Evolutionary conservation across 2,888 invertebrate genomes (phyloP), one percentile per base, ranked within the genome.

Genomic region (Criorhina ranunculi): DNA sequence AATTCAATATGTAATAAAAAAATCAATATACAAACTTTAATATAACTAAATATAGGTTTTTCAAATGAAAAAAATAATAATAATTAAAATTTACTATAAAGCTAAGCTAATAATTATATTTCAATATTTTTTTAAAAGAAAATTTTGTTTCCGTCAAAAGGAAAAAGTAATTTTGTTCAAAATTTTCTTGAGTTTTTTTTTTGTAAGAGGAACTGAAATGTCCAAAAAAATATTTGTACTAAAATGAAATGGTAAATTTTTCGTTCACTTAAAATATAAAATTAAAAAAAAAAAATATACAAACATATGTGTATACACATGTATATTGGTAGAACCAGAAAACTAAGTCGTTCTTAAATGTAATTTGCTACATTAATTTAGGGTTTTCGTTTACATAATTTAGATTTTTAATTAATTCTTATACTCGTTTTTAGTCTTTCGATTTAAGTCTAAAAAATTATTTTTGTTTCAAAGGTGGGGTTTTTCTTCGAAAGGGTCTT

Each of bases 171-270:
- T 70, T 70, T 46, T 24, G n/a, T 60, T 46, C n/a, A 62, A 55
- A n/a, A 53, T 55, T 37, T 51, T 44, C 9, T 69, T 76, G 35
- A 60, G 33, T 62, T 44, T 29, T 62, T 60, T 73, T 46, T 51
- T 53, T 72, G 40, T 51, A 66, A 59, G 49, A 83, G 78, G 78
- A 83, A 78, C 73, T 83, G 66, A 78, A 77, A 78, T 73, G 78
- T 60, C 73, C 73, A 78, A 78, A 78, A 78, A 78, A 73, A 78
- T 83, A 83, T 85, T 85, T 85, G 83, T 85, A 85, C 83, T 85
- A 79, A 83, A 83, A 85, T 79, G 64, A 85, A 85, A 75, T 75
- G 79, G 73, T 79, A 69, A 42, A 33, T 46, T 49, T 75, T 24
- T 53, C 72, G 73, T 78, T 60, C 33, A 51, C 12, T 66, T 57